phyloP scores from a whole-genome alignment of 2,888 invertebrate genomes.

The Drosophila borborema region DNA sequence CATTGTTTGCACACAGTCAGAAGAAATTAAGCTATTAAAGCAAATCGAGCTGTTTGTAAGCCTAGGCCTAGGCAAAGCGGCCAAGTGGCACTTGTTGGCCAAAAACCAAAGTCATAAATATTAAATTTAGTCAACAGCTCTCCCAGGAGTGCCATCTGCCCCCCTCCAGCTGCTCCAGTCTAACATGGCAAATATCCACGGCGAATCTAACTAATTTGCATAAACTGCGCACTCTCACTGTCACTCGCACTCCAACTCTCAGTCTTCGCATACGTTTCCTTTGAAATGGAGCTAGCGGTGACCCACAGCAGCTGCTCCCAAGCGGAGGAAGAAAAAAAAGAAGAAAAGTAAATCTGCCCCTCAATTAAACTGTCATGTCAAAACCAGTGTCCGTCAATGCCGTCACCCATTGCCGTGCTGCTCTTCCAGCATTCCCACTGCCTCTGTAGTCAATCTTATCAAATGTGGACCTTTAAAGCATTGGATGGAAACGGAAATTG shows the following conservation, averaged over 20 bases:
- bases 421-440: conserved; percentile 15
- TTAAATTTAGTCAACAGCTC: conserved; percentile 64
- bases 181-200: conserved; percentile 11
- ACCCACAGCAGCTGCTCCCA: background rate
- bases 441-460: conserved; percentile 13
- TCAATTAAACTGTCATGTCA: conserved; percentile 79
- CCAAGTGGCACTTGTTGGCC: conserved; percentile 20
- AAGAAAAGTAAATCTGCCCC: conserved; percentile 31
- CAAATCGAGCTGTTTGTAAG: conserved; percentile 55
- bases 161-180: background rate
- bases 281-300: conserved; percentile 7
- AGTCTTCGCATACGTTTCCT: conserved; percentile 14
- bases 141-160: conserved; percentile 10
- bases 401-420: conserved; percentile 2
- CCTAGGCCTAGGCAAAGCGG: conserved; percentile 22
- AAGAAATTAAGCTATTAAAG: conserved; percentile 55
- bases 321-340: background rate
- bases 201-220: conserved; percentile 70
- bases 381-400: conserved; percentile 62
- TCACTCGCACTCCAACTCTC: background rate
- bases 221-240: conserved; percentile 44
- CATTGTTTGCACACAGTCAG: conserved; percentile 31
- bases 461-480: conserved; percentile 15
- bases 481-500: background rate
- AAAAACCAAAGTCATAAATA: conserved; percentile 68